Evolutionary conservation across 2,888 invertebrate genomes (phyloP), one percentile per base, ranked within the genome.

Genomic region (Ypsolopha sequella): DNA sequence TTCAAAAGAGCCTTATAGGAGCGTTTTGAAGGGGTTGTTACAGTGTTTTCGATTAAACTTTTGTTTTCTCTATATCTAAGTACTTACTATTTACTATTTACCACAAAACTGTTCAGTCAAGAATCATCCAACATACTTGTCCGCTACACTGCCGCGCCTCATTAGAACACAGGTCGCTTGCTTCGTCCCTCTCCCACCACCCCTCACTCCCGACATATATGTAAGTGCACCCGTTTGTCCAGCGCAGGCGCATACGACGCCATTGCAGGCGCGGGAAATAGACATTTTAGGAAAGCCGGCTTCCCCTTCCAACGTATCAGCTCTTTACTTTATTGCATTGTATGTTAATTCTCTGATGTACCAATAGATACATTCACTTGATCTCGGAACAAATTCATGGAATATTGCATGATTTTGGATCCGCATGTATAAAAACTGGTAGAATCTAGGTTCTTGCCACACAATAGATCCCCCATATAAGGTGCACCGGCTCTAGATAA

Each of bases 221-320:
- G 24, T 24, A 24, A 10, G 76, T 76, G 77, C 80, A 76, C 71
- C 72, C 71, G 74, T 76, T 74, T 77, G 71, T 73, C 71, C 71
- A 73, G 73, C 24, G 24, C 24, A 4, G 24, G 24, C 24, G 24
- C 24, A 24, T 24, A 79, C 77, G 81, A 80, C 80, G 80, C 76
- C 80, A 79, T 81, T 76, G 73, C 71, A 61, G 66, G 13, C 70
- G 71, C 66, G 73, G 76, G 74, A 76, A 80, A 79, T 79, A 80
- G 74, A 78, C 75, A 65, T 77, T 80, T 80, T 78, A 77, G 77
- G 74, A 77, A 69, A 76, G 11, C 41, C 11, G 11, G 41, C 41
- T 34, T 8, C 33, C 24, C 34, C 14, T 47, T 24, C 24, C 24
- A 24, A 24, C 24, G 24, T 24, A 24, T 24, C 24, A 24, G 24